phyloP scores from a whole-genome alignment of 2,113 vertebrate species.

The Erinaceus europaeus region DNA sequence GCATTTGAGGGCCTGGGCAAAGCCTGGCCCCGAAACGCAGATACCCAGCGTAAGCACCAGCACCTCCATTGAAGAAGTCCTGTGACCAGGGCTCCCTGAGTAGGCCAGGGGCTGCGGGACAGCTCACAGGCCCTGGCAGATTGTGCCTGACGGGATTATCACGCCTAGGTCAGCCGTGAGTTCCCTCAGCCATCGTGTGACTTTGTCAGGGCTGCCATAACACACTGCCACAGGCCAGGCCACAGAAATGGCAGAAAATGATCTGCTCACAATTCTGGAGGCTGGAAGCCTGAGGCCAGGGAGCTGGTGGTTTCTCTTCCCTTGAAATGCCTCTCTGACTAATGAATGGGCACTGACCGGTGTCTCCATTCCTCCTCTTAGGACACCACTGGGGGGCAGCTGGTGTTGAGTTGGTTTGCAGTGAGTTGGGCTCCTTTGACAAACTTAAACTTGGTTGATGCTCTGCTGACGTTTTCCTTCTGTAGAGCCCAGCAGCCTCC shows the following conservation, averaged over 20 bases:
- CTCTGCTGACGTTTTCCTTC: no score
- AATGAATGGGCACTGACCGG: neutral
- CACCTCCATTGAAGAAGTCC: neutral
- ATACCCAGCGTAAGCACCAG: slow-evolving; percentile 89
- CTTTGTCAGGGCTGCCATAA: neutral
- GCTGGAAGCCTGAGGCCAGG: neutral
- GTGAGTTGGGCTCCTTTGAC: no score
- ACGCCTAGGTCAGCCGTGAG: no score
- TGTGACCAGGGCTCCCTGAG: neutral
- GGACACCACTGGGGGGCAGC: no score
- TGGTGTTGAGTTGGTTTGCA: no score
- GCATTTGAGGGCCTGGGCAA: slow-evolving; percentile 95
- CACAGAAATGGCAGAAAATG: neutral
- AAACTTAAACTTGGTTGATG: no score
- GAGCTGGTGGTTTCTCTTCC: neutral
- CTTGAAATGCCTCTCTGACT: neutral
- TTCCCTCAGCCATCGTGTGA: neutral
- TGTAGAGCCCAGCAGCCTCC: no score
- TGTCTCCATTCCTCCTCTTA: neutral
- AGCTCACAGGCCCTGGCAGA: no score
- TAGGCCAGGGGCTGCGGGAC: neutral
- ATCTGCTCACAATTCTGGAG: neutral
- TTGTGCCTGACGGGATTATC: neutral
- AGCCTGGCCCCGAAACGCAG: slow-evolving; percentile 88
- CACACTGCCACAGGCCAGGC: neutral